A percentile compares a stretch with the other conserved stretches of the same genome.
Evolutionary conservation across 2,888 invertebrate genomes (phyloP).

Genomic region (Calliopum simillimum): DNA sequence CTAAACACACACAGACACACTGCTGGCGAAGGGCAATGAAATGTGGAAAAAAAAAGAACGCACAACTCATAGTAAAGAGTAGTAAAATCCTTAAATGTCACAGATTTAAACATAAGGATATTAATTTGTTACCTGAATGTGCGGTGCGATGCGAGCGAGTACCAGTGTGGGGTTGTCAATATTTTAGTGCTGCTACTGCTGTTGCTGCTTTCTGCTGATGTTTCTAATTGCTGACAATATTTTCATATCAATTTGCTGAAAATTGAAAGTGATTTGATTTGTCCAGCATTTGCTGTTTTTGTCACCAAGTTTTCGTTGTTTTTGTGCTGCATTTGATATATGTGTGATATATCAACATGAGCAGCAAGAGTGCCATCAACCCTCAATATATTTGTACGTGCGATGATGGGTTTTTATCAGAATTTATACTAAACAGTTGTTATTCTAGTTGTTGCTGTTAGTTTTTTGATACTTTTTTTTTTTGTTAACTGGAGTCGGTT

Average conservation of each 20-base stretch:
- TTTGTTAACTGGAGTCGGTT: too few species aligned
- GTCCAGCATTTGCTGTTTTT: too few species aligned
- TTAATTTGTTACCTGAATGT: slow-evolving; percentile 24
- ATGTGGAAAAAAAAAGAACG: neutral
- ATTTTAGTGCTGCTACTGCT: neutral
- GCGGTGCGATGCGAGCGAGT: neutral
- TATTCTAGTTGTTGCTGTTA: too few species aligned
- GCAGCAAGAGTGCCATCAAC: too few species aligned
- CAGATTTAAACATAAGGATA: slow-evolving; percentile 18
- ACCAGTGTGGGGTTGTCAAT: neutral
- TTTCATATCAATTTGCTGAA: slow-evolving; percentile 33
- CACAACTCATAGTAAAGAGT: neutral
- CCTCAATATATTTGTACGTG: too few species aligned
- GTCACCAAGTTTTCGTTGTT: too few species aligned
- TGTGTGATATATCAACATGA: too few species aligned
- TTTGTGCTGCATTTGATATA: too few species aligned
- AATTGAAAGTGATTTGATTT: slow-evolving; percentile 32
- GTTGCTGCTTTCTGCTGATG: slow-evolving; percentile 14
- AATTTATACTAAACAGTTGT: too few species aligned
- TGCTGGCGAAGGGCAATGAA: neutral
- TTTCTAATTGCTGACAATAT: slow-evolving; percentile 34
- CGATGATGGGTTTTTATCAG: too few species aligned
- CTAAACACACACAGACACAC: neutral
- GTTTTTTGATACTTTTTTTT: too few species aligned
- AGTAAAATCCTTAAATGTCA: slow-evolving; percentile 20